Base-by-base conservation (phyloP, 1,140 invertebrate species). In the Gyrodactylus salaris region DNA sequence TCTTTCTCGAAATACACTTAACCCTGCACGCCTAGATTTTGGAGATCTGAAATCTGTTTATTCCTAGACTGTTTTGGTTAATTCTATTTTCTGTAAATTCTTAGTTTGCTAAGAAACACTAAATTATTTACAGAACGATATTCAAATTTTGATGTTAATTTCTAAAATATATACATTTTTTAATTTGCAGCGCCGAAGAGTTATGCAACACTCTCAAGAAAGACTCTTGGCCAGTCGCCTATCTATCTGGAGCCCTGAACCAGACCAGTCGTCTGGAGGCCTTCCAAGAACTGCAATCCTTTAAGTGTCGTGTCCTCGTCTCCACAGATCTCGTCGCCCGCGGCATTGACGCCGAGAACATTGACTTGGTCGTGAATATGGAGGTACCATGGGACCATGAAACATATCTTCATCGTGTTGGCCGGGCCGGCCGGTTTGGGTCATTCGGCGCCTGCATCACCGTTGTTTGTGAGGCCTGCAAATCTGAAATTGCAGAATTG, bases 381-480 rank as follows among this genome's bases (percentile, higher is more conserved):
- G 92, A 96, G 79, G 78, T 87, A 68, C 89, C 94, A 0, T 77
- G 76, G 71, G 86, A 91, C 78, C 83, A 84, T 76, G 86, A 88
- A 73, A 93, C 89, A 0, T 97, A 96, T 84, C 84, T 97, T 74
- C 94, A 97, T 82, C 84, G 93, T 78, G 91, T 94, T 78, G 93
- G 93, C 1, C 84, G 92, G 77, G 89, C 90, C 72, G 93, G 92
- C 0, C 83, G 93, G 76, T 97, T 80, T 80, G 82, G 82, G 78
- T 74, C 77, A 75, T 74, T 24, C n/a, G 34, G 34, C 7, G 34
- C 34, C n/a, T 54, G 34, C 34, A 54, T 54, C 7, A 54, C 34
- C 7, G n/a, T 54, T 54, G 34, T 54, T 54, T 54, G 34, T 54
- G n/a, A 54, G 34, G 34, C 34, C 34, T 54, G 34, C n/a, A 7